Conservation (phyloP, 2,113 vertebrate species). For the Phaethornis superciliosus region DNA sequence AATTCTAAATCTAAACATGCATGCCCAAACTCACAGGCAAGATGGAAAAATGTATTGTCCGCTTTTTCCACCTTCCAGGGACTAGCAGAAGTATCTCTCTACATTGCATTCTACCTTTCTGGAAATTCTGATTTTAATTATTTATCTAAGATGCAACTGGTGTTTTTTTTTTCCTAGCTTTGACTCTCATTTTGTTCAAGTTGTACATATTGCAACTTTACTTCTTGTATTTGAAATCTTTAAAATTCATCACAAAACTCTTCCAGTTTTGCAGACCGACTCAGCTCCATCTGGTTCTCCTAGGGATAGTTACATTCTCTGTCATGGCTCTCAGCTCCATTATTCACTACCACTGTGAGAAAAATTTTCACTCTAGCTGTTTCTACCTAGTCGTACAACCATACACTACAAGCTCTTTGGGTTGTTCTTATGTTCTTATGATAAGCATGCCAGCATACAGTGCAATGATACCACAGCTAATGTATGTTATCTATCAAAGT, state of each 20-base stretch:
- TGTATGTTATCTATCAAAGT: not conserved
- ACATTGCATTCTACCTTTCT: not conserved
- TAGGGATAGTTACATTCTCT: not conserved
- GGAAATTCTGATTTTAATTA: not conserved
- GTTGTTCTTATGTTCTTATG: not conserved
- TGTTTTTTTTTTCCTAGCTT: not conserved
- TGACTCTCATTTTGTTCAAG: not conserved
- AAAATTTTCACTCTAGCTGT: not conserved
- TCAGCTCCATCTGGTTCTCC: not conserved
- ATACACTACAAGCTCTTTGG: not conserved
- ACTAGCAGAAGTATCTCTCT: not conserved
- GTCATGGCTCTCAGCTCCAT: not conserved
- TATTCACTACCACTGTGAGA: not conserved
- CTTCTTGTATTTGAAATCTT: not conserved
- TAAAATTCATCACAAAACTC: not conserved
- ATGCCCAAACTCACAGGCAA: not conserved
- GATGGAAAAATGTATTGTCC: not conserved
- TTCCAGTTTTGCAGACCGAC: not conserved
- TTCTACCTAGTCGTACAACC: not conserved
- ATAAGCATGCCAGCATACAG: not conserved
- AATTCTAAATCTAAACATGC: not conserved
- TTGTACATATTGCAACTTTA: not conserved
- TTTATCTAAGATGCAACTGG: not conserved
- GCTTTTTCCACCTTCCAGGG: not conserved
- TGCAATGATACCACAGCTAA: not conserved